Base-by-base conservation (phyloP, 2,797 vertebrate species). In the Cryptoprocta ferox region DNA sequence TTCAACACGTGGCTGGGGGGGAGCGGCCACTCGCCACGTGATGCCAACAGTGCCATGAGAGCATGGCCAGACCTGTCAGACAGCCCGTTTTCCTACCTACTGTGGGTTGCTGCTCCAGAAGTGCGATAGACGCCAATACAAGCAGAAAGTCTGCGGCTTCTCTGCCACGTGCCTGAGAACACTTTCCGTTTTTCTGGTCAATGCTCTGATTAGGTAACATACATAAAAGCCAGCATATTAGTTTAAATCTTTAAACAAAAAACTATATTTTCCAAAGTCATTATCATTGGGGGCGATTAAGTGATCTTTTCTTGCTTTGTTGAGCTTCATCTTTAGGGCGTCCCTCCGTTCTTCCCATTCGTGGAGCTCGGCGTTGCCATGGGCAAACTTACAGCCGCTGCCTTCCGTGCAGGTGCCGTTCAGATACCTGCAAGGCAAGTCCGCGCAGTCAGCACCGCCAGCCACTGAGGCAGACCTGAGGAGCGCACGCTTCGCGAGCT, bases 231-330 rank as follows among this genome's bases (percentile, higher is more conserved):
- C 97, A 98, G 98, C 94, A 96, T 96, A 98, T 99, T 99, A 99
- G 98, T 99, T 99, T 99, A 99, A 99, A 98, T 99, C 99, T 99
- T 99, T 99, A 99, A 99, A 99, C 99, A 99, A 99, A 99, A 99
- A 99, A 99, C 99, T 99, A 99, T 99, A 99, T 99, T 99, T 99
- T 99, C 99, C 99, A 99, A 99, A 99, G 99, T 99, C 99, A 99
- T 99, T 99, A 99, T 99, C 99, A 97, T 99, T 99, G 95, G 99
- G 99, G 98, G 99, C 99, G 99, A 99, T 99, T 99, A 99, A 99
- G 98, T 99, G 99, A 98, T 99, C 99, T 99, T 99, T 99, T 98
- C 98, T 99, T 79, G 99, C 99, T 99, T 99, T 99, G 99, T 98
- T 99, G 97, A 99, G 99, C 98, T 99, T 99, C 99, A 99, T 99